Evolutionary conservation across 1,140 invertebrate species (phyloP).

Genomic region (Steinernema feltiae): DNA sequence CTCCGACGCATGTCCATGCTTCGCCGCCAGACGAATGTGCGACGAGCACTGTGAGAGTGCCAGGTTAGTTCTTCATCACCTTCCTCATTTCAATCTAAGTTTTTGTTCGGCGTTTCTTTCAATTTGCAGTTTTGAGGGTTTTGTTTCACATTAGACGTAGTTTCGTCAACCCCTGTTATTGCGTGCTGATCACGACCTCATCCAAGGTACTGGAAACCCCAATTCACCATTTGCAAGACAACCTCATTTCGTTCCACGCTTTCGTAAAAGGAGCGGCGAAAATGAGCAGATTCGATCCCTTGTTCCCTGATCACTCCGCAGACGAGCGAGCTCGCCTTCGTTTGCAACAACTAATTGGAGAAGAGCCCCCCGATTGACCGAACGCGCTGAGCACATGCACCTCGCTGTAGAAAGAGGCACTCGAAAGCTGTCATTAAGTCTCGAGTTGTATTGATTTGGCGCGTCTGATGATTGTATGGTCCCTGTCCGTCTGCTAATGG

Average conservation of each 20-base stretch:
- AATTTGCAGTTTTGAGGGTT: conserved; percentile 15
- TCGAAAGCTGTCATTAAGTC: conserved; percentile 15
- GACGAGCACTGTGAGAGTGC: conserved; percentile 57
- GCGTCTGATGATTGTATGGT: background rate
- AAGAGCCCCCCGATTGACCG: conserved; percentile 1
- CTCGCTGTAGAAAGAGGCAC: background rate
- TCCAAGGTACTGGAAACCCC: too few species aligned
- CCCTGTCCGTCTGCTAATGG: background rate
- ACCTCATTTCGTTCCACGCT: too few species aligned
- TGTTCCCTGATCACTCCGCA: too few species aligned
- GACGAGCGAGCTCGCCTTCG: too few species aligned
- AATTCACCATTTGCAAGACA: too few species aligned
- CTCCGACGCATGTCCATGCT: conserved; percentile 54
- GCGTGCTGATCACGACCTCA: too few species aligned
- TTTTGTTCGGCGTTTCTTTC: background rate
- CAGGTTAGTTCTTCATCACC: conserved; percentile 37
- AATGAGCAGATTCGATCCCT: too few species aligned
- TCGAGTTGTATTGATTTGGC: background rate
- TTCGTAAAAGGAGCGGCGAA: too few species aligned
- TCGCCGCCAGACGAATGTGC: conserved; percentile 55
- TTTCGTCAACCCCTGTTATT: background rate
- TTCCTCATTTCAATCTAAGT: background rate
- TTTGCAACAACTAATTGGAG: conserved; percentile 10
- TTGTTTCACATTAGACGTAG: background rate
- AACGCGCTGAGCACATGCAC: conserved; percentile 11